Percentiles rank a stretch among this genome's conserved stretches.
These are phyloP conservation scores for Stenopsyche tienmushanensis DNA, from an alignment of 1,140 invertebrate species.

Conservation along the genomic window DNA sequence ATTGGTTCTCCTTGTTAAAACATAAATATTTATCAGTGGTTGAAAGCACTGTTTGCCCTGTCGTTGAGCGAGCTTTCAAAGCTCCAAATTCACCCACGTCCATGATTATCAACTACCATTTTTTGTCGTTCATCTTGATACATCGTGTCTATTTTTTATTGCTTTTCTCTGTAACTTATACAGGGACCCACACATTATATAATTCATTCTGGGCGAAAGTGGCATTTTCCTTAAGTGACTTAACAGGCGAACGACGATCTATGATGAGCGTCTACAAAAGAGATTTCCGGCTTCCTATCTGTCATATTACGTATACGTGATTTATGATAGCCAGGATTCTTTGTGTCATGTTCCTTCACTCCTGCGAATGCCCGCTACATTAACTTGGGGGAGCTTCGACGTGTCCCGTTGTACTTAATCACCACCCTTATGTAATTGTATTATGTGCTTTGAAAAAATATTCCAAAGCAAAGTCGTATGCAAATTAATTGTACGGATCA, in stretches of 20 bases:
- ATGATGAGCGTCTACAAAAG: neutral
- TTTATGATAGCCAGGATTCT: constrained; percentile 1
- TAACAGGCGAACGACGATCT: constrained; percentile 1
- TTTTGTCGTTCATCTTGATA: no score
- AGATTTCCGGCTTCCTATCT: constrained; percentile 7
- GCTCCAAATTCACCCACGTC: no score
- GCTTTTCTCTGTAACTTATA: neutral
- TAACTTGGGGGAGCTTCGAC: neutral
- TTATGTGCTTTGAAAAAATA: neutral
- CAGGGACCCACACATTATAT: neutral
- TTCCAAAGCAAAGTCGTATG: neutral
- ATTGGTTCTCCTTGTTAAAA: no score
- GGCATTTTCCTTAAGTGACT: constrained; percentile 4
- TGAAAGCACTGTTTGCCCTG: no score
- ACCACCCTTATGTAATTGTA: neutral
- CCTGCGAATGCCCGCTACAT: neutral
- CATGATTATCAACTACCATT: no score
- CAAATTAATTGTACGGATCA: constrained; percentile 9
- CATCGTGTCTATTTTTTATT: neutral
- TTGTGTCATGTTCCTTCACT: neutral
- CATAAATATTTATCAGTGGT: no score
- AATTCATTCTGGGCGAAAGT: neutral
- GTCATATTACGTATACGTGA: constrained; percentile 6
- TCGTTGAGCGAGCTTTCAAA: no score
- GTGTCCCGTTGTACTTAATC: constrained; percentile 8